Evolutionary conservation across 2,888 invertebrate species (phyloP).

Genomic region (Escarpia spicata): DNA sequence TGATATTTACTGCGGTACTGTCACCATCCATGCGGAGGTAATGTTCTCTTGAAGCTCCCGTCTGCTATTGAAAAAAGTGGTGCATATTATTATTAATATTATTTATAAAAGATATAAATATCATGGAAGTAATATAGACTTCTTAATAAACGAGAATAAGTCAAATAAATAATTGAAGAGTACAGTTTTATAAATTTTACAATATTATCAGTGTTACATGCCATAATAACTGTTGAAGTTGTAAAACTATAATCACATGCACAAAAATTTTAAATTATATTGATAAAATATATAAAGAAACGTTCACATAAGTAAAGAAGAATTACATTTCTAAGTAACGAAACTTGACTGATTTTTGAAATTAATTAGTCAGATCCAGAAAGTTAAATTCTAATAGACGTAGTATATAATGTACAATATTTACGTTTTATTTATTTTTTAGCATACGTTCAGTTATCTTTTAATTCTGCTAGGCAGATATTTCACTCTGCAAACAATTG

Average conservation of each 20-base stretch:
- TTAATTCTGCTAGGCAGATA: no score
- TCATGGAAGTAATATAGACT: neutral
- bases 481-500: no score
- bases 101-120: neutral
- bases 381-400: no score
- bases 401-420: no score
- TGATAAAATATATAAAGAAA: neutral
- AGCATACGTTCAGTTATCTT: no score
- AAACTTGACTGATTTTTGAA: neutral
- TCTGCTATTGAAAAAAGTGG: neutral
- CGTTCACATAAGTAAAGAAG: neutral
- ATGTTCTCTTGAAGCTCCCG: neutral
- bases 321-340: neutral
- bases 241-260: neutral
- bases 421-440: no score
- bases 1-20: conserved; percentile 13
- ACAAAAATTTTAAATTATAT: neutral
- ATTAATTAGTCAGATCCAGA: neutral
- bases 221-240: neutral
- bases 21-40: neutral
- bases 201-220: neutral
- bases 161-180: neutral
- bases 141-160: neutral
- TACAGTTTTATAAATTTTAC: neutral
- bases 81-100: neutral